These are phyloP conservation scores for Scomber scombrus DNA, from an alignment of 2,113 vertebrate genomes.

Conservation along the genomic window DNA sequence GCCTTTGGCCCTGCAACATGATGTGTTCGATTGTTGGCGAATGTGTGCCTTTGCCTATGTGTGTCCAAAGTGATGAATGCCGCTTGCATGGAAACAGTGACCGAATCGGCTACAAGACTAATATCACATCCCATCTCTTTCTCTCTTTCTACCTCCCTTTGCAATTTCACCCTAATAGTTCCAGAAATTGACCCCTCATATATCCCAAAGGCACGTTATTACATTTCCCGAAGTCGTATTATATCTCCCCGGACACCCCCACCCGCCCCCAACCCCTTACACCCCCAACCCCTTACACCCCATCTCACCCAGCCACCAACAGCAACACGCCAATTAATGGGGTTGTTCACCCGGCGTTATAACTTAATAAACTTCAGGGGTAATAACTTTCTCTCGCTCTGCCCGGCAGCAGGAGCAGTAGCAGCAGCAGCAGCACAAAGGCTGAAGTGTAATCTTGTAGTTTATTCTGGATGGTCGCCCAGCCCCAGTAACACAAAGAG, in stretches of 20 bases:
- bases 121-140: slow-evolving; percentile 50
- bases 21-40: slow-evolving; percentile 33
- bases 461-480: slow-evolving; percentile 86
- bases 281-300: slow-evolving; percentile 44
- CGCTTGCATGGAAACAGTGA: slow-evolving; percentile 59
- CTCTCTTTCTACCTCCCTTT: slow-evolving; percentile 50
- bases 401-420: slow-evolving; percentile 16
- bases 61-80: slow-evolving; percentile 55
- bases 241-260: slow-evolving; percentile 42
- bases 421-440: slow-evolving; percentile 72
- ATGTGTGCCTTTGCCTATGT: slow-evolving; percentile 24
- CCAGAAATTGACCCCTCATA: slow-evolving; percentile 77
- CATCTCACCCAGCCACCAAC: slow-evolving; percentile 69
- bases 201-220: slow-evolving; percentile 78
- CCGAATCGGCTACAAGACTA: slow-evolving; percentile 53
- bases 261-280: not conserved
- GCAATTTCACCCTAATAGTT: slow-evolving; percentile 79
- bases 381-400: slow-evolving; percentile 79
- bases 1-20: slow-evolving; percentile 42
- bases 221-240: slow-evolving; percentile 75
- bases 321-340: slow-evolving; percentile 77
- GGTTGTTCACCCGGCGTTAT: slow-evolving; percentile 75
- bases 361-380: slow-evolving; percentile 82
- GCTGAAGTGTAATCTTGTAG: slow-evolving; percentile 78
- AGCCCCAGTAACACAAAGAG: slow-evolving; percentile 68